These are phyloP conservation scores for Pyxicephalus adspersus DNA, from an alignment of 2,113 vertebrate genomes.

Conservation along the genomic window DNA sequence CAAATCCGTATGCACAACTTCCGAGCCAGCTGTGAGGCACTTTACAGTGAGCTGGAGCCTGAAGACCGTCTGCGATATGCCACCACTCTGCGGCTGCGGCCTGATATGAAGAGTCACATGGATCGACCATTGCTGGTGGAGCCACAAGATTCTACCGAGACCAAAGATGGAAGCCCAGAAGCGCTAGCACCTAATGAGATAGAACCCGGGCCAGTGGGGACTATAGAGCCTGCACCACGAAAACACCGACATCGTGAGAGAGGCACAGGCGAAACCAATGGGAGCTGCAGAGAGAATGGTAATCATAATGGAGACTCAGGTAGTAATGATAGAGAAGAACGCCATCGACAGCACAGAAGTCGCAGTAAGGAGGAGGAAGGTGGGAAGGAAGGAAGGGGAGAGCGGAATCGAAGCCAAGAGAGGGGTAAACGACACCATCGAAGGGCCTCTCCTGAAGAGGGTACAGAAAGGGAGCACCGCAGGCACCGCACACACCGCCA, in stretches of 20 bases:
- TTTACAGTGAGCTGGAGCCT: constrained; percentile 89
- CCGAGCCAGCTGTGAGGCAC: constrained; percentile 85
- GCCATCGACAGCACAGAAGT: constrained; percentile 80
- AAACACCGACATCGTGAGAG: constrained; percentile 79
- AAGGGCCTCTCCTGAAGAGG: constrained; percentile 81
- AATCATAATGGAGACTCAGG: constrained; percentile 69
- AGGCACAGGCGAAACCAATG: constrained; percentile 65
- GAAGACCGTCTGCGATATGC: constrained; percentile 82
- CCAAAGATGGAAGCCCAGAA: constrained; percentile 66
- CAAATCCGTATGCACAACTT: constrained; percentile 91
- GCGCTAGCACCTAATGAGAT: constrained; percentile 52
- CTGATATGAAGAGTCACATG: constrained; percentile 91
- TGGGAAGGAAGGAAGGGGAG: constrained; percentile 72
- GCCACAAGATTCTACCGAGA: constrained; percentile 64
- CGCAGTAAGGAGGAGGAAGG: constrained; percentile 80
- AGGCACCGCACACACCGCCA: constrained; percentile 79
- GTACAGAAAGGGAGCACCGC: constrained; percentile 77
- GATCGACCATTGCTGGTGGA: constrained; percentile 91
- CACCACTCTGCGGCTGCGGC: constrained; percentile 80
- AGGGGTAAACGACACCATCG: constrained; percentile 81
- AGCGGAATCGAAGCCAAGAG: constrained; percentile 76
- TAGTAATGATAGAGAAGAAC: constrained; percentile 67
- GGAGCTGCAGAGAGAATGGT: neutral
- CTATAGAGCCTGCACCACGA: constrained; percentile 57
- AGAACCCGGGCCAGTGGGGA: constrained; percentile 57